Percentiles rank a stretch among this genome's conserved stretches.
Conservation (phyloP, 2,888 invertebrate genomes). For the Cantharis flavilabris region DNA sequence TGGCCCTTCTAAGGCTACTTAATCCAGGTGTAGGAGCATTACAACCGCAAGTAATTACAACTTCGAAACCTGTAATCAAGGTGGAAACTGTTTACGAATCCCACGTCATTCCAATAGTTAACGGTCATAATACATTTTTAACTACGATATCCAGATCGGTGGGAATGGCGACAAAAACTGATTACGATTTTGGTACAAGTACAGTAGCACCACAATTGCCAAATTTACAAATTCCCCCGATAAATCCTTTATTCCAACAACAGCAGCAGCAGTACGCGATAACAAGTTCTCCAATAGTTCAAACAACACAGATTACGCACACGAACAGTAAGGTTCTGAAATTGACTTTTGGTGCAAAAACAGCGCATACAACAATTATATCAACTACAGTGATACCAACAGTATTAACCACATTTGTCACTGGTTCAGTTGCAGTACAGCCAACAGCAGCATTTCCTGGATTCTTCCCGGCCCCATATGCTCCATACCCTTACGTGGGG, state of each 20-base stretch:
- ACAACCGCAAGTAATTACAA: conserved; percentile 74
- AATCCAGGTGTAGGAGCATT: conserved; percentile 64
- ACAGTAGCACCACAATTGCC: conserved; percentile 54
- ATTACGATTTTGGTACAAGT: conserved; percentile 77
- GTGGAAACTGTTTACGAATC: conserved; percentile 82
- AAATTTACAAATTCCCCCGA: conserved; percentile 51
- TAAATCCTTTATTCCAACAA: conserved; percentile 61
- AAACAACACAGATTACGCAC: conserved; percentile 77
- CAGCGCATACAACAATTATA: conserved; percentile 83
- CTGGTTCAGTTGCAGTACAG: conserved; percentile 77
- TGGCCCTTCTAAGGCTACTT: conserved; percentile 72
- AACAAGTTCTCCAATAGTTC: conserved; percentile 79
- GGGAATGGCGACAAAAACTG: conserved; percentile 78
- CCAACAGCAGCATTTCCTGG: conserved; percentile 72
- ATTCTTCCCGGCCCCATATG: conserved; percentile 76
- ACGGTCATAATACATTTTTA: conserved; percentile 74
- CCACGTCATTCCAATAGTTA: conserved; percentile 78
- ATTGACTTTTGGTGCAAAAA: conserved; percentile 89
- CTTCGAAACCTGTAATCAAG: conserved; percentile 76
- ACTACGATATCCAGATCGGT: conserved; percentile 79
- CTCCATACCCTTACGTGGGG: conserved; percentile 77
- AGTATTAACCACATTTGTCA: conserved; percentile 80
- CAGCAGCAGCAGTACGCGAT: conserved; percentile 73
- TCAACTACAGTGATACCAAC: conserved; percentile 84
- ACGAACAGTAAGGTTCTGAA: conserved; percentile 83